Conservation (phyloP, 2,797 vertebrate genomes). For the Sebastes ruberrimus region DNA sequence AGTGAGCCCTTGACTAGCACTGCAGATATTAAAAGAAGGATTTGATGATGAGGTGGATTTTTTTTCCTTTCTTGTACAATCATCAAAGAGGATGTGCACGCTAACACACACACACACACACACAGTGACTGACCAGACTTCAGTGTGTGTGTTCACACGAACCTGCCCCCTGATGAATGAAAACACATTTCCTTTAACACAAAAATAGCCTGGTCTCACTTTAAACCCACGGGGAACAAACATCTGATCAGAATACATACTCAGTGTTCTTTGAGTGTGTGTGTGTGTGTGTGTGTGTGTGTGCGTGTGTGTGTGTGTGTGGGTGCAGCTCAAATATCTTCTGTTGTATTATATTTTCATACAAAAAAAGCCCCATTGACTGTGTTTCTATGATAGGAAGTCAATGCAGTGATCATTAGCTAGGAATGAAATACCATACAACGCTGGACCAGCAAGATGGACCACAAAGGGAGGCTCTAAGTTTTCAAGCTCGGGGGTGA, state of each 20-base stretch:
- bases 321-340: slow-evolving; percentile 49
- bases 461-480: slow-evolving; percentile 68
- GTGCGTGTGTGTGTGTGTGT: slow-evolving; percentile 1
- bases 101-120: background rate
- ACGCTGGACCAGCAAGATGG: slow-evolving; percentile 10
- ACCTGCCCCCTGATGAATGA: slow-evolving; percentile 25
- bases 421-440: slow-evolving; percentile 56
- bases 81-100: background rate
- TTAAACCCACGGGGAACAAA: slow-evolving; percentile 45
- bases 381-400: slow-evolving; percentile 54
- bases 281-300: slow-evolving; percentile 15
- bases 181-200: slow-evolving; percentile 46
- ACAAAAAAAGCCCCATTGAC: slow-evolving; percentile 23
- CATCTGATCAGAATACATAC: slow-evolving; percentile 5
- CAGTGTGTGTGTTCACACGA: slow-evolving; percentile 8
- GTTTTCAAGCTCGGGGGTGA: slow-evolving; percentile 69
- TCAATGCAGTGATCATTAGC: slow-evolving; percentile 54
- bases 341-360: slow-evolving; percentile 14
- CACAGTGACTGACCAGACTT: background rate
- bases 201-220: slow-evolving; percentile 29
- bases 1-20: background rate
- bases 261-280: slow-evolving; percentile 1
- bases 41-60: slow-evolving; percentile 31
- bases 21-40: slow-evolving; percentile 49
- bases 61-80: slow-evolving; percentile 19